Evolutionary conservation across 2,797 vertebrate genomes (phyloP).

Genomic region (Sphenodon punctatus): DNA sequence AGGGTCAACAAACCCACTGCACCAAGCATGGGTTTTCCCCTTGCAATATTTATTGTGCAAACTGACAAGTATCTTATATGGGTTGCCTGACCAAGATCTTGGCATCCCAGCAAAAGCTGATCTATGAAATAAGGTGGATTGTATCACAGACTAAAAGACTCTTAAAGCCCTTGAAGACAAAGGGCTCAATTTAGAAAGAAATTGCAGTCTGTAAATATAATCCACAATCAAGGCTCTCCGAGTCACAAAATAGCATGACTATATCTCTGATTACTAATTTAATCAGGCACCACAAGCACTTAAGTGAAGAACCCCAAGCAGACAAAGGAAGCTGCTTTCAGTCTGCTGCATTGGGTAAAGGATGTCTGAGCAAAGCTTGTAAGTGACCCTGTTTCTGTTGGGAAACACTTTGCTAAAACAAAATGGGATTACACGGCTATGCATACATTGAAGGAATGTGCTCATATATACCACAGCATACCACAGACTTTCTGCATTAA

Average conservation of each 20-base stretch:
- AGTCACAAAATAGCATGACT: constrained; percentile 74
- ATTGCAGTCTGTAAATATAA: constrained; percentile 77
- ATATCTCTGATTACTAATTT: constrained; percentile 75
- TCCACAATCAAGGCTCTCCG: constrained; percentile 77
- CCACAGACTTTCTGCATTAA: fast-evolving
- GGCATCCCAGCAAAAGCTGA: constrained; percentile 41
- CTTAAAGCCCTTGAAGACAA: constrained; percentile 74
- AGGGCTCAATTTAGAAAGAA: constrained; percentile 75
- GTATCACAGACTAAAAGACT: constrained; percentile 57
- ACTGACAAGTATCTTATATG: constrained; percentile 28
- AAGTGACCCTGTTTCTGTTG: constrained; percentile 39
- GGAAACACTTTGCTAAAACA: constrained; percentile 39
- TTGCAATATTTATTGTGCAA: constrained; percentile 31
- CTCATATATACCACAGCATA: not conserved
- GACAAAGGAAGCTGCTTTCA: constrained; percentile 56
- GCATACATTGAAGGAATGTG: not conserved
- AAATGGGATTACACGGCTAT: not conserved
- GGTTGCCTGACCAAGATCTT: constrained; percentile 41
- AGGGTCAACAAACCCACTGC: constrained; percentile 43
- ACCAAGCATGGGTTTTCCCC: constrained; percentile 37
- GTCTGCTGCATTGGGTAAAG: constrained; percentile 28
- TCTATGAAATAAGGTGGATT: constrained; percentile 54
- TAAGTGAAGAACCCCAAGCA: constrained; percentile 64
- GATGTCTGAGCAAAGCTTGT: constrained; percentile 26
- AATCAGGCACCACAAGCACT: constrained; percentile 72